Base-by-base conservation (phyloP, 2,888 invertebrate species). In the Drosophila cognata region DNA sequence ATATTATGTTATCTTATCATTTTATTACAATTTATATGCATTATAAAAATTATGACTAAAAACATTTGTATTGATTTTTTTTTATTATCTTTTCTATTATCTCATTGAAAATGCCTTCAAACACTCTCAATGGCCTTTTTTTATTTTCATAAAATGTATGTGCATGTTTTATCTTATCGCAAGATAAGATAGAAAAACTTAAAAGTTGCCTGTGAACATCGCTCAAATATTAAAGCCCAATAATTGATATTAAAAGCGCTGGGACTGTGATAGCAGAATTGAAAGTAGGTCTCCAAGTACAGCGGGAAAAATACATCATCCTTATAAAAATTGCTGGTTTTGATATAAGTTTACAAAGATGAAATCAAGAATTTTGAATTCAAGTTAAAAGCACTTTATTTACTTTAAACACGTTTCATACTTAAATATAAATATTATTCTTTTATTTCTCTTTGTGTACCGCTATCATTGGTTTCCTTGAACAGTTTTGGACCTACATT, bases 131-230 rank as follows among this genome's bases (percentile, higher is more conserved):
- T 11, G n/a, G 5, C 11, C 1, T n/a, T 53, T 31, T 11, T 2
- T 51, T 36, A n/a, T 46, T 48, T 48, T 35, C 2, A 43, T 36
- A 52, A 38, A 25, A 55, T 41, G 58, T 13, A 33, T 57, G 21
- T 31, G 33, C 21, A 35, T 33, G 10, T 61, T 62, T 68, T 52
- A 51, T 65, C 64, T 77, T 62, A 77, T 77, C 77, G 31, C 28
- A 35, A 43, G 77, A 77, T 77, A 69, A 77, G 77, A 77, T 73
- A 65, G 11, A 62, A 29, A 48, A 51, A 38, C 25, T 68, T 31
- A 3, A 48, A 52, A 64, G 36, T 50, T 35, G 13, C 50, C 41
- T n/a, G 28, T 36, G 38, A 56, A 43, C 57, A 36, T 35, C 35
- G 13, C 38, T 38, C 38, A 38, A 21, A 56, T 60, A 60, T 65